Conservation (phyloP, 64 coral and sea anemone genomes). For the Cladopsammia gracilis region DNA sequence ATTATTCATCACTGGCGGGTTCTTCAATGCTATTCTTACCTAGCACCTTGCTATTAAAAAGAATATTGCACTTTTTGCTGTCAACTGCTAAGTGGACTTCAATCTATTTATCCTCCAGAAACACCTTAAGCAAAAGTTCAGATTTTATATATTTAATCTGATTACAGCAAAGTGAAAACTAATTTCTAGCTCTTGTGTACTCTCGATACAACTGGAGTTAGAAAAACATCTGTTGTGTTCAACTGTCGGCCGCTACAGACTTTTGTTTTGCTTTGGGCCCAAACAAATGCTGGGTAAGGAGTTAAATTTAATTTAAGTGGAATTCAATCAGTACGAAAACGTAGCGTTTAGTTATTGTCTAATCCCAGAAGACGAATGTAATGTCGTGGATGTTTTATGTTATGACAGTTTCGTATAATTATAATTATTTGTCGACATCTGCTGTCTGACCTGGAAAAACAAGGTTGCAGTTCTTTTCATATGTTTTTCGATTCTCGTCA, state of each 20-base stretch:
- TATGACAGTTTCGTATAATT: too few species aligned
- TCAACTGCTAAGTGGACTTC: background rate
- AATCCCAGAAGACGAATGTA: background rate
- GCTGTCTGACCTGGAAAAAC: too few species aligned
- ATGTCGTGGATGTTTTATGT: background rate
- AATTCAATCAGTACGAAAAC: background rate
- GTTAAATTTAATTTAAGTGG: background rate
- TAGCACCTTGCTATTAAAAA: background rate
- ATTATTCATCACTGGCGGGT: too few species aligned
- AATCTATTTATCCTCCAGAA: background rate
- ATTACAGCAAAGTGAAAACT: background rate
- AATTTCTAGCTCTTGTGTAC: background rate
- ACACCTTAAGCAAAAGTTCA: background rate
- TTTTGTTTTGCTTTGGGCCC: background rate
- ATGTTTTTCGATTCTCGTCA: too few species aligned
- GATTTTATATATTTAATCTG: background rate
- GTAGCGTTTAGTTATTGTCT: background rate
- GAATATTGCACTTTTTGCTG: background rate
- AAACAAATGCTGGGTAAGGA: background rate
- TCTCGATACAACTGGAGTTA: too few species aligned
- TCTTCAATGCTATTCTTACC: constrained; percentile 3
- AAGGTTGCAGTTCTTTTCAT: too few species aligned
- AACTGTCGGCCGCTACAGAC: too few species aligned
- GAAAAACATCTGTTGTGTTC: background rate
- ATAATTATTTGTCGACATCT: too few species aligned